phyloP scores from a whole-genome alignment of 2,797 vertebrate species.

The Lithobates sylvaticus region DNA sequence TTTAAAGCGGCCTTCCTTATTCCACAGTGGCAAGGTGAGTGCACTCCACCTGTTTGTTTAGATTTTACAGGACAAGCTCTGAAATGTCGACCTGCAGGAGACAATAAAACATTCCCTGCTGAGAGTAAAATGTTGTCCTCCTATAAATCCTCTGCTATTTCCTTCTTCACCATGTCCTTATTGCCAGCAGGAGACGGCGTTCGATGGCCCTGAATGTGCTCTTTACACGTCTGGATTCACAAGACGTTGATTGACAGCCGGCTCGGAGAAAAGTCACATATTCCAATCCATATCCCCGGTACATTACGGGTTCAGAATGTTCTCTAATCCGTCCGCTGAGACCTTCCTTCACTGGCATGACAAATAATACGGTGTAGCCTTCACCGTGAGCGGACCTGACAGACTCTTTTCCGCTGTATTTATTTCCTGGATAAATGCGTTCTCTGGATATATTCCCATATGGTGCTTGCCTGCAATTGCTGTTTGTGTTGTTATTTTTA shows the following conservation, averaged over 20 bases:
- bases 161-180: background rate
- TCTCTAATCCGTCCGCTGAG: background rate
- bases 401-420: slow-evolving; percentile 8
- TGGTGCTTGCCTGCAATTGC: background rate
- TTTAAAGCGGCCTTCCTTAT: too few relatives aligned
- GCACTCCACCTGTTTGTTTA: background rate
- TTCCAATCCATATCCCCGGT: background rate
- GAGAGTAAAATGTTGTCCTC: background rate
- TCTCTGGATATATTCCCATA: slow-evolving; percentile 6
- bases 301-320: background rate
- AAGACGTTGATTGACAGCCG: background rate
- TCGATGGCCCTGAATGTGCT: background rate
- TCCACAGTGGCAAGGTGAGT: too few relatives aligned
- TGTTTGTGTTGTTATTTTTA: slow-evolving; percentile 27
- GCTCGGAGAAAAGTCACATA: background rate
- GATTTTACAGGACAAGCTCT: background rate
- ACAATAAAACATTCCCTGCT: background rate
- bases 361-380: slow-evolving; percentile 23
- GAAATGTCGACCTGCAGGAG: background rate
- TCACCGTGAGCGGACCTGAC: slow-evolving; percentile 19
- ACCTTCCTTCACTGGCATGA: slow-evolving; percentile 11
- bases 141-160: background rate
- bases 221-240: background rate
- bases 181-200: background rate
- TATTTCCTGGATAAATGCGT: slow-evolving; percentile 25